Conservation (phyloP, 1,140 invertebrate species). For the Ridgeia piscesae region DNA sequence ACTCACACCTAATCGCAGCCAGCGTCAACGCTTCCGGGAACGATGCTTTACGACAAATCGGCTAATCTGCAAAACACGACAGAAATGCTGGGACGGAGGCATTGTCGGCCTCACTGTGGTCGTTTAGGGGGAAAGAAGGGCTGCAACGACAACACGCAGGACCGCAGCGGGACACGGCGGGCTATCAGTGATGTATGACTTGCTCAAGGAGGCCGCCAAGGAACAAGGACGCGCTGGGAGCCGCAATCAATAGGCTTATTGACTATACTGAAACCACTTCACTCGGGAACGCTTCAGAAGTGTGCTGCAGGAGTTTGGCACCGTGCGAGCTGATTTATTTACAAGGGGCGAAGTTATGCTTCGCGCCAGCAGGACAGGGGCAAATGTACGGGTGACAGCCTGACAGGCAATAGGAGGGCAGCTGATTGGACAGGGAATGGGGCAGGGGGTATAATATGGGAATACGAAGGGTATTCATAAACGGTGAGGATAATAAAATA, state of each 20-base stretch:
- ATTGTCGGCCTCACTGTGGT: not conserved
- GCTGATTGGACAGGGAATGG: not conserved
- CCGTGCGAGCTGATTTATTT: not conserved
- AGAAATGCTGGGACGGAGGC: not conserved
- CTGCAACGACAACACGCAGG: not conserved
- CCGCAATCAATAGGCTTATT: not conserved
- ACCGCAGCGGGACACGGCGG: not conserved
- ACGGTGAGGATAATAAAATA: too few species aligned
- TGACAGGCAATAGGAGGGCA: not conserved
- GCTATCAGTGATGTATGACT: not conserved
- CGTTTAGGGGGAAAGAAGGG: not conserved
- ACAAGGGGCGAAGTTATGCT: not conserved
- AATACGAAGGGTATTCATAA: too few species aligned
- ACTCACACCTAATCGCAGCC: not conserved
- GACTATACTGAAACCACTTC: not conserved
- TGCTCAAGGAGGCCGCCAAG: not conserved
- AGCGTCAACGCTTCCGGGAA: not conserved
- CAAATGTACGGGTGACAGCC: not conserved
- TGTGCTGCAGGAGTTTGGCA: not conserved
- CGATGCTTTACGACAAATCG: conserved; percentile 4
- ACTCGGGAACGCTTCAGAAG: not conserved
- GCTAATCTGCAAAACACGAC: not conserved
- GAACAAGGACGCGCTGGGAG: not conserved
- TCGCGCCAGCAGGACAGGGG: not conserved
- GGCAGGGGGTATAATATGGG: too few species aligned